A percentile compares a stretch with the other conserved stretches of the same genome.
phyloP scores from a whole-genome alignment of 2,888 invertebrate genomes.

The Dione vanillae region DNA sequence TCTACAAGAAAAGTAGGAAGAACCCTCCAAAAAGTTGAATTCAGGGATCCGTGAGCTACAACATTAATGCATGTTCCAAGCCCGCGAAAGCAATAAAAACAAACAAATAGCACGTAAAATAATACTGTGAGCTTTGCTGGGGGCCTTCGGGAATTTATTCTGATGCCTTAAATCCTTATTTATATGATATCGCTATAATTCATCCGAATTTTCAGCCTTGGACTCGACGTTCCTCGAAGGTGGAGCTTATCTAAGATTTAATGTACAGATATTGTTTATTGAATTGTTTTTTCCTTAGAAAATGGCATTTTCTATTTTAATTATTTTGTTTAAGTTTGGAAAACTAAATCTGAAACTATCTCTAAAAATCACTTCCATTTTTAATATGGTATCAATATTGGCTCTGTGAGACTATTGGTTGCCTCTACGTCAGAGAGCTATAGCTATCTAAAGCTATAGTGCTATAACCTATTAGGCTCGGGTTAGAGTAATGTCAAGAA shows the following conservation, averaged over 20 bases:
- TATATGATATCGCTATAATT: conserved; percentile 78
- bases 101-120: conserved; percentile 78
- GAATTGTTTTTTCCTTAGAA: background rate
- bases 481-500: too few species aligned
- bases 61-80: conserved; percentile 56
- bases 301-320: background rate
- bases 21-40: conserved; percentile 49
- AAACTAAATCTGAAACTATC: too few species aligned
- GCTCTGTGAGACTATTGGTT: too few species aligned
- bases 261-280: conserved; percentile 23
- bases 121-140: conserved; percentile 63
- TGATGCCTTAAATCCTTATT: conserved; percentile 79
- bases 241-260: conserved; percentile 31
- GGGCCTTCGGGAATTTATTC: conserved; percentile 65
- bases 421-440: too few species aligned
- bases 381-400: too few species aligned
- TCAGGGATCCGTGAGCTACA: conserved; percentile 47
- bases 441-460: too few species aligned
- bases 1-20: background rate
- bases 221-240: conserved; percentile 39
- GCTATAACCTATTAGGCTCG: too few species aligned
- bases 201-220: conserved; percentile 54
- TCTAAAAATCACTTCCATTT: too few species aligned
- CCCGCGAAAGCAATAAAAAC: conserved; percentile 67
- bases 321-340: background rate